These are phyloP conservation scores for Eriosoma lanigerum DNA, from an alignment of 1,140 invertebrate genomes.

Conservation along the genomic window DNA sequence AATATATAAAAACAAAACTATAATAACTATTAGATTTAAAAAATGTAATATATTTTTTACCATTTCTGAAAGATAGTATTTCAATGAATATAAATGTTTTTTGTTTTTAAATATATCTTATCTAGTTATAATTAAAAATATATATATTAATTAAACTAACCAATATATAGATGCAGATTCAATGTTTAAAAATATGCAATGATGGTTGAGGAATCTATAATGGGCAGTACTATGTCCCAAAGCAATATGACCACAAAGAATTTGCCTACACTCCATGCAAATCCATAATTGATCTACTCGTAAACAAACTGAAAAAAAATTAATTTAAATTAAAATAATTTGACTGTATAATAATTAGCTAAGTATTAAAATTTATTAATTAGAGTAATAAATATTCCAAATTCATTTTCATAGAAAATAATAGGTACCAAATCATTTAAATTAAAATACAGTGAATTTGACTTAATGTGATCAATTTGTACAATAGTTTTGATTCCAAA, in stretches of 20 bases:
- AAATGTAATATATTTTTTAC: neutral
- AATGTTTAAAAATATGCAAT: constrained; percentile 57
- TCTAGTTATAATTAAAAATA: neutral
- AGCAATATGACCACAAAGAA: constrained; percentile 77
- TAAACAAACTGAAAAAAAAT: constrained; percentile 66
- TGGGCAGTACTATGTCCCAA: constrained; percentile 76
- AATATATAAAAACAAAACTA: neutral
- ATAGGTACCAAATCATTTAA: too few relatives aligned
- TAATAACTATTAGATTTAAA: neutral
- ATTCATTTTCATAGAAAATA: too few relatives aligned
- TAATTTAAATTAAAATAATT: neutral
- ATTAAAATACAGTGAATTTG: too few relatives aligned
- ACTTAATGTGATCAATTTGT: too few relatives aligned
- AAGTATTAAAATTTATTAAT: too few relatives aligned
- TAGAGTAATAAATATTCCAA: too few relatives aligned
- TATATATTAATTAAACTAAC: neutral
- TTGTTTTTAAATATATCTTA: too few relatives aligned
- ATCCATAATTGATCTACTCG: constrained; percentile 73
- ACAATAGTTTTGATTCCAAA: too few relatives aligned
- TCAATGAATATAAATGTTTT: constrained; percentile 6
- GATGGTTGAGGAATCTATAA: constrained; percentile 65
- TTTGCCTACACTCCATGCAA: constrained; percentile 71
- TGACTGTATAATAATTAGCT: neutral
- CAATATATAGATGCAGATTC: constrained; percentile 41
- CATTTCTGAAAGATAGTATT: neutral